Percentiles rank a stretch among this genome's conserved stretches.
phyloP scores from a whole-genome alignment of 2,113 vertebrate genomes.

The Candoia aspera region DNA sequence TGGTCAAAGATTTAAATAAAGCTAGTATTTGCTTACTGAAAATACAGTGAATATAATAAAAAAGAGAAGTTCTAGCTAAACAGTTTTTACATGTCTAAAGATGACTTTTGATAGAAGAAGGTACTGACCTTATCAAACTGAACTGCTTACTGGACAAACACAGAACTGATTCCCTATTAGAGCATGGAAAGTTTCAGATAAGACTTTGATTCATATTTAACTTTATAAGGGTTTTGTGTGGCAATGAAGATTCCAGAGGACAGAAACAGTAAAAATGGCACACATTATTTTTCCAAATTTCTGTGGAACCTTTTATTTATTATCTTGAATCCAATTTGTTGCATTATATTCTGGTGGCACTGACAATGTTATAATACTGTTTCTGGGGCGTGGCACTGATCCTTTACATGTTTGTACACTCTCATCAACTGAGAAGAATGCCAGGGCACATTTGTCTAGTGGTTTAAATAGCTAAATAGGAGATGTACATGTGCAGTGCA shows the following conservation, averaged over 20 bases:
- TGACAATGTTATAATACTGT: not conserved
- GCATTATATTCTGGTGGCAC: not conserved
- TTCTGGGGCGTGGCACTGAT: not conserved
- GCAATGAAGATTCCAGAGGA: not conserved
- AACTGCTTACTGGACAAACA: not conserved
- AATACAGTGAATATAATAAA: not conserved
- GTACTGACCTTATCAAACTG: not conserved
- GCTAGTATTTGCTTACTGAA: not conserved
- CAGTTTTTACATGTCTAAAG: not conserved
- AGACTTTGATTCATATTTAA: not conserved
- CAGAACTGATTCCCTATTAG: not conserved
- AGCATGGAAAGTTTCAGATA: not conserved
- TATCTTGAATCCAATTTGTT: not conserved
- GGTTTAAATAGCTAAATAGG: conserved; percentile 1
- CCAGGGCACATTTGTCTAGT: not conserved
- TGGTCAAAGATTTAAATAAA: not conserved
- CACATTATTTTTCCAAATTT: not conserved
- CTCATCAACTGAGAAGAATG: not conserved
- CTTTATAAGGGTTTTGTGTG: not conserved
- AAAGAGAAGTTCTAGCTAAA: not conserved
- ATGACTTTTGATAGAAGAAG: not conserved
- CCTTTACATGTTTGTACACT: not conserved
- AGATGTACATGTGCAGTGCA: not conserved
- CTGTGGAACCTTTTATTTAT: not conserved
- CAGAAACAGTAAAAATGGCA: not conserved